These are phyloP conservation scores for Machimus atricapillus DNA, from an alignment of 2,888 invertebrate species.

Conservation along the genomic window DNA sequence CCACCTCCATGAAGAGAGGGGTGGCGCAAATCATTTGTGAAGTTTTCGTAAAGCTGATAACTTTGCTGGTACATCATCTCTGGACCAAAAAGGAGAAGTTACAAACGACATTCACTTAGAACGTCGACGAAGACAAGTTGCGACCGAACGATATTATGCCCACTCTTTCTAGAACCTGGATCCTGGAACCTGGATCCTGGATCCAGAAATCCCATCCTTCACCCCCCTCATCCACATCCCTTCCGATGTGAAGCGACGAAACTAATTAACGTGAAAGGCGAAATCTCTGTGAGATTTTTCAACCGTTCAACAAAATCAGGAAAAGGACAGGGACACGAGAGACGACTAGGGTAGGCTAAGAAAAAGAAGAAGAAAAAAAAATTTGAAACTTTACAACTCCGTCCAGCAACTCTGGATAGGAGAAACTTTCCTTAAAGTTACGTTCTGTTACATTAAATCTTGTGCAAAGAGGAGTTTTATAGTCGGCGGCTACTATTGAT, in stretches of 20 bases:
- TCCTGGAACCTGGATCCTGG: neutral
- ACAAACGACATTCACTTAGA: neutral
- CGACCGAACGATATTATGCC: neutral
- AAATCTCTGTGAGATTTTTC: constrained; percentile 8
- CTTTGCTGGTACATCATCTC: neutral
- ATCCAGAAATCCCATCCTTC: neutral
- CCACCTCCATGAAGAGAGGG: neutral
- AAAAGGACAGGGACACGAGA: neutral
- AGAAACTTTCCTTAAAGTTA: constrained; percentile 11
- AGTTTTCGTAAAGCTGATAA: neutral
- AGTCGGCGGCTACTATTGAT: neutral
- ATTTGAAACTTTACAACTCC: neutral
- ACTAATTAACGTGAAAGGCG: constrained; percentile 18
- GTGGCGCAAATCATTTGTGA: neutral
- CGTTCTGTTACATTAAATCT: constrained; percentile 20
- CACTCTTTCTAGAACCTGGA: neutral
- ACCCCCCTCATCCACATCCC: neutral
- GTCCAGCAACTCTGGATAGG: neutral
- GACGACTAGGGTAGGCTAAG: neutral
- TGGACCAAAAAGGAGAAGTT: neutral
- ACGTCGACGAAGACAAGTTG: neutral
- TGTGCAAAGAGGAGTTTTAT: neutral
- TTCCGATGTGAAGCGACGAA: neutral
- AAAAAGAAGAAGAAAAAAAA: neutral
- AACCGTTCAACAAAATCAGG: constrained; percentile 12